Percentiles rank a stretch among this genome's conserved stretches.
Conservation (phyloP, 2,797 vertebrate genomes). For the Yasuhikotakia modesta region DNA sequence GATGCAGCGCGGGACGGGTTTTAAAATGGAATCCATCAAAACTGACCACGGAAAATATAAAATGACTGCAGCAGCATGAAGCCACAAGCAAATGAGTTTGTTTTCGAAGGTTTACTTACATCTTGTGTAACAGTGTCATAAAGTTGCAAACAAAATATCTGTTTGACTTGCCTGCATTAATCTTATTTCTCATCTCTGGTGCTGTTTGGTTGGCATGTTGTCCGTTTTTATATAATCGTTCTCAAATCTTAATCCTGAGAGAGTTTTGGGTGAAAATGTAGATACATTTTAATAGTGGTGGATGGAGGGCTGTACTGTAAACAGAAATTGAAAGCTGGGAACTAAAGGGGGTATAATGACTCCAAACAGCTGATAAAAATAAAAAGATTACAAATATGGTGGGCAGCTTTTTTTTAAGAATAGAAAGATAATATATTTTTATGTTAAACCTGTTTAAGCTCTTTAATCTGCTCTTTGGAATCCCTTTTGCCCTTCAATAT, state of each 20-base stretch:
- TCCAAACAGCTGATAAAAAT: conserved; percentile 13
- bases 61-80: background rate
- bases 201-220: background rate
- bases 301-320: background rate
- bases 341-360: conserved; percentile 43
- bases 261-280: background rate
- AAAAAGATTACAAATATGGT: conserved; percentile 26
- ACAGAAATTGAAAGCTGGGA: conserved; percentile 32
- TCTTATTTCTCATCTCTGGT: background rate
- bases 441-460: background rate
- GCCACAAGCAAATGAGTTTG: background rate
- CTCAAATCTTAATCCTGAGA: background rate
- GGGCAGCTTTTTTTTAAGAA: background rate
- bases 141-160: background rate
- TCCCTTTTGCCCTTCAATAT: too few relatives aligned
- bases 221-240: background rate
- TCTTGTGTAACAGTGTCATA: too few relatives aligned
- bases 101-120: background rate
- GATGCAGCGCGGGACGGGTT: background rate
- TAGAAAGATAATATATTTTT: background rate
- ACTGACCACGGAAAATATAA: background rate
- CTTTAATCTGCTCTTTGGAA: too few relatives aligned
- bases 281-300: background rate
- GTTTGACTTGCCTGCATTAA: conserved; percentile 1
- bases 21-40: background rate